A percentile compares a stretch with the other conserved stretches of the same genome.
phyloP scores from a whole-genome alignment of 2,888 invertebrate species.

The Netelia melanura region DNA sequence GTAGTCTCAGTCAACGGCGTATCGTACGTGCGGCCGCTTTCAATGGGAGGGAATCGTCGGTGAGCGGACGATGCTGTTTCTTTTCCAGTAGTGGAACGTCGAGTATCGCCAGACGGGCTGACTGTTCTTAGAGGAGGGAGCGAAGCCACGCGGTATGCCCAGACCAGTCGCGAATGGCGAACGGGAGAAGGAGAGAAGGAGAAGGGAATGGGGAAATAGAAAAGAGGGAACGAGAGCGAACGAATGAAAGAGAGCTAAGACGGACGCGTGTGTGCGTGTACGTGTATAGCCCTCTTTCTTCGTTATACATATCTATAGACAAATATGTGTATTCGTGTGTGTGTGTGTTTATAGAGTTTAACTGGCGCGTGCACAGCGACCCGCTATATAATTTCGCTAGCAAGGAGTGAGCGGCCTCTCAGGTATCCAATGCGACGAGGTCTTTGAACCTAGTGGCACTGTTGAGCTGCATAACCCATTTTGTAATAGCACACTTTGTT shows the following conservation, averaged over 20 bases:
- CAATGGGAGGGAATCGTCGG: constrained; percentile 76
- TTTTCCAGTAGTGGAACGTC: constrained; percentile 55
- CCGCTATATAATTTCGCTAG: constrained; percentile 82
- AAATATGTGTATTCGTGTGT: background rate
- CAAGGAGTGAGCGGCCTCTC: constrained; percentile 74
- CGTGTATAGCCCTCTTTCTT: background rate
- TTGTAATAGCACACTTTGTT: constrained; percentile 84
- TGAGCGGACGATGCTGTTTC: background rate
- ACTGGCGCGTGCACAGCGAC: constrained; percentile 71
- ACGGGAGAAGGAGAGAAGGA: constrained; percentile 20
- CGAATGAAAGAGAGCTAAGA: constrained; percentile 36
- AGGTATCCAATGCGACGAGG: constrained; percentile 70
- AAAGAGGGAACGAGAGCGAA: constrained; percentile 37
- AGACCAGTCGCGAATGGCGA: constrained; percentile 10
- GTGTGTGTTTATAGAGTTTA: background rate
- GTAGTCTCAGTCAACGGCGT: constrained; percentile 74
- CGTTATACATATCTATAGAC: background rate
- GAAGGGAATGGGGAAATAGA: constrained; percentile 23
- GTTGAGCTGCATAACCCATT: constrained; percentile 84
- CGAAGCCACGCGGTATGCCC: constrained; percentile 21
- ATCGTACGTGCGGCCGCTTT: constrained; percentile 80
- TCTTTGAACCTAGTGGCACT: constrained; percentile 82
- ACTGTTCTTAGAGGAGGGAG: constrained; percentile 17
- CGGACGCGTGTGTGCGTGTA: background rate
- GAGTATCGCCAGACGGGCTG: constrained; percentile 59